Evolutionary conservation across 1,140 invertebrate genomes (phyloP).

Genomic region (Drosophila tropicalis): DNA sequence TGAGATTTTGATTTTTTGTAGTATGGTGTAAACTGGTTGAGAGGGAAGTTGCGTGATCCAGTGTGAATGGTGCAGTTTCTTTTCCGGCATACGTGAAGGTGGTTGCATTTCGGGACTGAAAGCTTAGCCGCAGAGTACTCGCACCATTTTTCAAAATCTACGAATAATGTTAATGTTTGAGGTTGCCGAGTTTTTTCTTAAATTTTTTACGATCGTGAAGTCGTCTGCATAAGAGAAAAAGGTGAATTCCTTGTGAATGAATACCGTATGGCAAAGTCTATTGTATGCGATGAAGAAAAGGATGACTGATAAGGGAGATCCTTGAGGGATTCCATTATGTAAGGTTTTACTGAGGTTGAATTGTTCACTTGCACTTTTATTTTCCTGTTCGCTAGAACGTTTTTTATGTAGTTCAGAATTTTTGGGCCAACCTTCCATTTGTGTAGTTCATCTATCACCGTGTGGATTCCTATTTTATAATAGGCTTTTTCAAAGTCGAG

Average conservation of each 20-base stretch:
- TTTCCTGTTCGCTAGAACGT: conserved; percentile 10
- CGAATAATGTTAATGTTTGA: not conserved
- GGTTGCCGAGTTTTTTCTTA: not conserved
- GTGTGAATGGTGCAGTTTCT: too few species aligned
- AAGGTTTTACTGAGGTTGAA: not conserved
- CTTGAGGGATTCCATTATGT: not conserved
- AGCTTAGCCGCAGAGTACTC: not conserved
- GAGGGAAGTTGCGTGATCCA: too few species aligned
- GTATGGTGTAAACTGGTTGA: too few species aligned
- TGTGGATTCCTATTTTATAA: not conserved
- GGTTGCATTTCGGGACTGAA: not conserved
- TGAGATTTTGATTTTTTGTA: too few species aligned
- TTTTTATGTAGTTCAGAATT: not conserved
- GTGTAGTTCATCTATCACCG: not conserved
- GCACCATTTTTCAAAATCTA: not conserved
- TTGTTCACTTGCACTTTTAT: conserved; percentile 11
- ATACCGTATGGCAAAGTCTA: too few species aligned
- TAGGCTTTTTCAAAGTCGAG: too few species aligned
- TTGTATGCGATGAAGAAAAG: too few species aligned
- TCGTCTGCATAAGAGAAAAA: too few species aligned
- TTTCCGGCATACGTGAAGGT: not conserved
- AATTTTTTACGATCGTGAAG: too few species aligned
- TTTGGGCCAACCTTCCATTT: not conserved
- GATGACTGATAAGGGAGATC: not conserved
- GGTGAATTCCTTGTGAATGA: too few species aligned